These are phyloP conservation scores for Trinorchestia longiramus DNA, from an alignment of 1,140 invertebrate species.

Conservation along the genomic window DNA sequence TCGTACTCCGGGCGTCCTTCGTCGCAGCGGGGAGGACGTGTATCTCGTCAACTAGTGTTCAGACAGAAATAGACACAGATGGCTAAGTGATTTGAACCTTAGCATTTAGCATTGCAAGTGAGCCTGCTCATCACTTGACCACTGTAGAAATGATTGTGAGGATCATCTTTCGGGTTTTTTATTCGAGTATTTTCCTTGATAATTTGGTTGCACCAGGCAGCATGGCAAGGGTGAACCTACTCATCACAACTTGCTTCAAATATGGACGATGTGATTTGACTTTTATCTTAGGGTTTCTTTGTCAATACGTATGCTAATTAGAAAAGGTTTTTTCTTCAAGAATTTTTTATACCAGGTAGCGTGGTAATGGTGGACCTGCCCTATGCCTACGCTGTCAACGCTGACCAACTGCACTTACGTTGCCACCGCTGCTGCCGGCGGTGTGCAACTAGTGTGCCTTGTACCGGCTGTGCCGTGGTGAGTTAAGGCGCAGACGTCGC, in stretches of 20 bases:
- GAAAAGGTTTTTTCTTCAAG: too few relatives aligned
- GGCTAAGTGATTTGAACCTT: too few relatives aligned
- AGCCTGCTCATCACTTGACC: not conserved
- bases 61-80: too few relatives aligned
- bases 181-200: not conserved
- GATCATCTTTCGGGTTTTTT: too few relatives aligned
- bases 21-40: too few relatives aligned
- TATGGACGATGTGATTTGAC: too few relatives aligned
- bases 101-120: not conserved
- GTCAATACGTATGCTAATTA: too few relatives aligned
- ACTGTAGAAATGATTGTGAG: too few relatives aligned
- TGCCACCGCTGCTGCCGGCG: conserved; percentile 74
- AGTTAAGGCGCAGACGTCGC: conserved; percentile 56
- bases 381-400: conserved; percentile 71
- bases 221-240: conserved; percentile 71
- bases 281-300: too few relatives aligned
- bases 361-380: conserved; percentile 72
- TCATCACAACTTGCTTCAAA: too few relatives aligned
- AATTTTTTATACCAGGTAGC: conserved; percentile 68
- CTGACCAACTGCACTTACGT: conserved; percentile 70
- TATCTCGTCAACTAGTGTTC: too few relatives aligned
- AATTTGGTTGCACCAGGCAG: conserved; percentile 68
- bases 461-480: conserved; percentile 73
- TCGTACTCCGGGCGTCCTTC: too few relatives aligned
- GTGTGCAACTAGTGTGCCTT: conserved; percentile 71